Evolutionary conservation across 2,113 vertebrate genomes (phyloP).

Genomic region (Thomomys bottae): DNA sequence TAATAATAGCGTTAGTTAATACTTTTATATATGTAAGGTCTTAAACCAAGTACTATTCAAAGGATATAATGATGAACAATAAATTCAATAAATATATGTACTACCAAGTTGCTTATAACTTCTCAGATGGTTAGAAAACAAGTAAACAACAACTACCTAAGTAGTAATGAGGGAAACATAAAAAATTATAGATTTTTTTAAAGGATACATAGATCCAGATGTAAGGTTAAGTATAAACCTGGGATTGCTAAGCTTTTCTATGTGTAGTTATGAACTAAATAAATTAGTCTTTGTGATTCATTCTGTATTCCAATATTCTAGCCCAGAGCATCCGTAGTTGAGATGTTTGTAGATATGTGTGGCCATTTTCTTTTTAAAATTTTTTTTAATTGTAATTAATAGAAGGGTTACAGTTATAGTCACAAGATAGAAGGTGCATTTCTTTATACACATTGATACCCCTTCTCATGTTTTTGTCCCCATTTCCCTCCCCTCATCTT

Average conservation of each 20-base stretch:
- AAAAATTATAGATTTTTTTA: constrained; percentile 16
- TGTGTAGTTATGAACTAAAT: neutral
- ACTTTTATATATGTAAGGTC: neutral
- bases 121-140: neutral
- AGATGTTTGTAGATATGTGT: neutral
- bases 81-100: neutral
- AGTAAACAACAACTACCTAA: constrained; percentile 35
- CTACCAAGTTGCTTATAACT: neutral
- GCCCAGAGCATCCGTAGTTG: neutral
- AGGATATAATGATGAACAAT: constrained; percentile 8
- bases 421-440: no score
- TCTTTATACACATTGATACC: no score
- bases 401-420: no score
- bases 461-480: no score
- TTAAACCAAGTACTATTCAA: constrained; percentile 16
- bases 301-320: neutral
- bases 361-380: neutral
- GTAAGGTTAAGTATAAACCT: neutral
- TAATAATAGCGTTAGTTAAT: neutral
- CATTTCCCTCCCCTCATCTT: no score
- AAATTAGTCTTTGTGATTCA: neutral
- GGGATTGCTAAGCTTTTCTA: neutral
- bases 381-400: no score
- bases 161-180: neutral
- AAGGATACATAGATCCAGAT: neutral